These are phyloP conservation scores for Catharus fuscescens DNA, from an alignment of 2,113 vertebrate species.

Conservation along the genomic window DNA sequence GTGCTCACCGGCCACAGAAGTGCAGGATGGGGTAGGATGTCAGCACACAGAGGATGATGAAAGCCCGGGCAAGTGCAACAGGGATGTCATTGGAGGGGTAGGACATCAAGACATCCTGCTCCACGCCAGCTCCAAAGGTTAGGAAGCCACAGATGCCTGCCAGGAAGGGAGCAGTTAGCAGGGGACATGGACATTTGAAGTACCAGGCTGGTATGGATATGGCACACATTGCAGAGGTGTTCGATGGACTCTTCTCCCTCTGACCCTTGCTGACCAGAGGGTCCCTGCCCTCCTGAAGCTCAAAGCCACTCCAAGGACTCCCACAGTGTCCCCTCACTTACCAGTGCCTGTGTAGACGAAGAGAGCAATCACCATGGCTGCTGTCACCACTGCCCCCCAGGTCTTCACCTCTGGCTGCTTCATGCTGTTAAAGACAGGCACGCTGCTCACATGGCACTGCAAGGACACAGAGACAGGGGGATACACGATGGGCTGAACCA, in stretches of 20 bases:
- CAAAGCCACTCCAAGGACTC: background rate
- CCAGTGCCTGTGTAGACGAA: conserved; percentile 96
- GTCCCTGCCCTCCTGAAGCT: background rate
- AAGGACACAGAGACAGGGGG: background rate
- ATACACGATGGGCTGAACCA: background rate
- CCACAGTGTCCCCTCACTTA: background rate
- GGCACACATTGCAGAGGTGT: background rate
- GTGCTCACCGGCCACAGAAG: conserved; percentile 90
- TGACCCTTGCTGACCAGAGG: background rate
- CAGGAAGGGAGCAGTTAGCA: background rate
- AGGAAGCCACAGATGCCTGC: conserved; percentile 94
- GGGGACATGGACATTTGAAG: background rate
- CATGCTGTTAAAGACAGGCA: conserved; percentile 97
- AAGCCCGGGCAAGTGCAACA: conserved; percentile 90
- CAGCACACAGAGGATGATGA: conserved; percentile 92
- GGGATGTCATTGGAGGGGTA: conserved; percentile 92
- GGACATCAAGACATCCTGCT: conserved; percentile 92
- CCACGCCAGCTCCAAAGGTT: conserved; percentile 88
- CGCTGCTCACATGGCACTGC: conserved; percentile 95
- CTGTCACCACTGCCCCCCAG: conserved; percentile 90
- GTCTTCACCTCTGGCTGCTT: conserved; percentile 82
- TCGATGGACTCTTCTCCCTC: background rate
- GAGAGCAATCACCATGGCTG: conserved; percentile 92
- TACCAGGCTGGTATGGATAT: background rate
- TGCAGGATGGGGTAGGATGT: conserved; percentile 97